These are phyloP conservation scores for Psittacula echo DNA, from an alignment of 2,797 vertebrate species.

Conservation along the genomic window DNA sequence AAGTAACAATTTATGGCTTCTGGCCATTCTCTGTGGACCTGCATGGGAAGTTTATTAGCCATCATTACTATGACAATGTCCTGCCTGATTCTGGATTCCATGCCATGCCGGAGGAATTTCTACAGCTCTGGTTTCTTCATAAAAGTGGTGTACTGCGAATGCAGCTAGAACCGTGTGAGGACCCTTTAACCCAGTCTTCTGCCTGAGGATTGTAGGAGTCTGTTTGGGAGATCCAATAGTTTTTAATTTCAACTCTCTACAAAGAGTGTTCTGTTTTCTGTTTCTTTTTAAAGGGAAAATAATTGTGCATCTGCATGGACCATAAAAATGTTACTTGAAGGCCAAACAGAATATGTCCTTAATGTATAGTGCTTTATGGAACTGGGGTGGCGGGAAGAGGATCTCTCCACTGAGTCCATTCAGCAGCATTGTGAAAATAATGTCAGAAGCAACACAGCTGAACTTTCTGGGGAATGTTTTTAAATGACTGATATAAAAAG, in stretches of 20 bases:
- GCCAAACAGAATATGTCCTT: conserved; percentile 31
- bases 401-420: background rate
- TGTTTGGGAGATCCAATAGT: background rate
- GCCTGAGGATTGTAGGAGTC: conserved; percentile 28
- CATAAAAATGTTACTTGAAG: conserved; percentile 29
- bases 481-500: conserved; percentile 27
- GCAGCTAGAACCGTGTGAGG: conserved; percentile 84
- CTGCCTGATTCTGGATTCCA: conserved; percentile 91
- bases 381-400: background rate
- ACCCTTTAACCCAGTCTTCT: conserved; percentile 39
- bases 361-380: conserved; percentile 4
- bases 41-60: conserved; percentile 86
- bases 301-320: conserved; percentile 43
- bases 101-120: conserved; percentile 97
- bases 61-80: conserved; percentile 97
- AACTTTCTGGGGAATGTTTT: background rate
- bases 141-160: conserved; percentile 89
- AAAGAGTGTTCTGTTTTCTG: conserved; percentile 37
- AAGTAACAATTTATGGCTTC: conserved; percentile 94
- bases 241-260: conserved; percentile 42
- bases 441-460: background rate
- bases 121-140: conserved; percentile 96
- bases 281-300: conserved; percentile 33
- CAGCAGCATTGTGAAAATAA: background rate
- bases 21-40: conserved; percentile 93